Evolutionary conservation across 1,140 invertebrate genomes (phyloP).

Genomic region (Linepithema humile): DNA sequence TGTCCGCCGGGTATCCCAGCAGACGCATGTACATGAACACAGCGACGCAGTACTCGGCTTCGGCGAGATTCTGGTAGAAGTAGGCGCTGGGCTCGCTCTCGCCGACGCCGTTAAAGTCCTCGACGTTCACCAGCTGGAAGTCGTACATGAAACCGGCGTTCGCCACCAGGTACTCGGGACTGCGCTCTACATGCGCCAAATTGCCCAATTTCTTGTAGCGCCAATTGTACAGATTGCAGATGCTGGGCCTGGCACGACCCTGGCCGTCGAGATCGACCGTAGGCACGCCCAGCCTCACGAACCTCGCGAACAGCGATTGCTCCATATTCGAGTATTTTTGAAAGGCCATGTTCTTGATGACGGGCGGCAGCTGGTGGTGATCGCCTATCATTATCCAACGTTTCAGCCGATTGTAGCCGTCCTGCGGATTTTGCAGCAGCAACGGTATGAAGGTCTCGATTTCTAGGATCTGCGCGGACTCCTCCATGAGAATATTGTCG

Average conservation of each 20-base stretch:
- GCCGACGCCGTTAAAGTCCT: constrained; percentile 98
- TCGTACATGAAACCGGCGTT: constrained; percentile 97
- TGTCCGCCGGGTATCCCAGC: constrained; percentile 98
- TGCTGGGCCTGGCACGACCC: constrained; percentile 95
- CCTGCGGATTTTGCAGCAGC: constrained; percentile 98
- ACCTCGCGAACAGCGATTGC: constrained; percentile 98
- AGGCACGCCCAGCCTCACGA: constrained; percentile 98
- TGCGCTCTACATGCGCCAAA: constrained; percentile 93
- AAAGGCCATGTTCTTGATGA: constrained; percentile 99
- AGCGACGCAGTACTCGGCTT: constrained; percentile 99
- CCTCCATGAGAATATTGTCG: constrained; percentile 99
- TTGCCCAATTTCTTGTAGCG: constrained; percentile 98
- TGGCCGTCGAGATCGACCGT: constrained; percentile 99
- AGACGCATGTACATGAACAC: constrained; percentile 99
- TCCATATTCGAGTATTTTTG: constrained; percentile 99
- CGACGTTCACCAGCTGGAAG: constrained; percentile 98
- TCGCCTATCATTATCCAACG: constrained; percentile 99
- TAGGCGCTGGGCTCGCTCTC: constrained; percentile 99
- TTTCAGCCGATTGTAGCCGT: constrained; percentile 97
- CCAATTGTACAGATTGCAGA: constrained; percentile 99
- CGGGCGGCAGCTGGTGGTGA: constrained; percentile 99
- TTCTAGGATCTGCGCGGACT: constrained; percentile 99
- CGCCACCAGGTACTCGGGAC: constrained; percentile 93
- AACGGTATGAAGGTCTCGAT: constrained; percentile 99
- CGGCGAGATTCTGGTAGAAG: constrained; percentile 99